Conservation (phyloP, 2,797 vertebrate species). For the Margarornis squamiger region DNA sequence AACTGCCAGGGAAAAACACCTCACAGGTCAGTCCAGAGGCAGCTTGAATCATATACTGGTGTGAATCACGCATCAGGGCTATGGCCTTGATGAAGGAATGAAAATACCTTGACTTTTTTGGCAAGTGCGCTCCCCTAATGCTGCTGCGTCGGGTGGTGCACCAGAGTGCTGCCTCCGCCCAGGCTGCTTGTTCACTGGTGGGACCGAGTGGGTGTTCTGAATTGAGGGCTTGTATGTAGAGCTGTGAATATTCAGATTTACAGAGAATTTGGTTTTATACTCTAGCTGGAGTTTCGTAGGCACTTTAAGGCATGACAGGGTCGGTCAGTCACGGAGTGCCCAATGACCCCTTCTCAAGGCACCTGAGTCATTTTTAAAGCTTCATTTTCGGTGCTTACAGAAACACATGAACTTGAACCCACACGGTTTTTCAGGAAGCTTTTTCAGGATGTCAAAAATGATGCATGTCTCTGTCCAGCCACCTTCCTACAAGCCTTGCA, state of each 20-base stretch:
- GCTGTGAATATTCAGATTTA: background rate
- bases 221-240: background rate
- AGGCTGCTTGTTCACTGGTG: background rate
- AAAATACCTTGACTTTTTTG: background rate
- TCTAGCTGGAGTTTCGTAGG: background rate
- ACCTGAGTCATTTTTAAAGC: background rate
- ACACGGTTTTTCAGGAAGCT: fast-evolving
- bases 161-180: background rate
- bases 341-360: background rate
- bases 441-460: background rate
- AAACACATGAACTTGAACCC: background rate
- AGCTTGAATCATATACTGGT: background rate
- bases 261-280: background rate
- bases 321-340: fast-evolving
- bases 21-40: constrained; percentile 80
- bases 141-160: fast-evolving
- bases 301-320: background rate
- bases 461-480: background rate
- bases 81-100: background rate
- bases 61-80: background rate
- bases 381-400: background rate
- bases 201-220: background rate
- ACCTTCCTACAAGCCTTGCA: background rate
- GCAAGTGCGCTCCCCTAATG: fast-evolving
- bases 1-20: constrained; percentile 77